Base-by-base conservation (phyloP, 1,140 invertebrate genomes). In the Trichomalopsis sarcophagae region DNA sequence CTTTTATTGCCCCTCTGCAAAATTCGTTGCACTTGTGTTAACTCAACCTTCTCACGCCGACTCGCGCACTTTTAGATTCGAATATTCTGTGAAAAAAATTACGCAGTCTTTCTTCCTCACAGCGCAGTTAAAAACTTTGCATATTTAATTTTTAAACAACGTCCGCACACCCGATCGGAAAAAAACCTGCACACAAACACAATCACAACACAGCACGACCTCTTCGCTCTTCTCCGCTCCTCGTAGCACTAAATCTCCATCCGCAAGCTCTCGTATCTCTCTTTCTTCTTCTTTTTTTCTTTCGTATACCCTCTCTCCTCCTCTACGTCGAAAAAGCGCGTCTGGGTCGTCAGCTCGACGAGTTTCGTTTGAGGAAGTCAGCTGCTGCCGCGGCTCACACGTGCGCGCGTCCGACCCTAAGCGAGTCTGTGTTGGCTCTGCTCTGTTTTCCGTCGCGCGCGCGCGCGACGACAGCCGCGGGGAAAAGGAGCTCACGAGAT, bases 351-450 rank as follows among this genome's bases (percentile, higher is more conserved):
- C 74, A 14, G 55, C 33, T 68, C 30, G 11, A 55, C 82, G 44
- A 5, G 17, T 27, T 66, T 78, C 66, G 76, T 78, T 84, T 36
- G 66, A 84, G 82, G 82, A 73, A 84, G 82, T 77, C 40, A 23
- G 73, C 30, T 33, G 73, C 33, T 33, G 36, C 14, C 17, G 69
- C 36, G 11, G 17, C 55, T 30, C 11, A n/a, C 55, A 36, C 77
- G 77, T 75, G 9, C 68, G 47, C 71, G 55, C 44, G 74, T 36
- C 21, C 74, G 30, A 10, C 40, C 17, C 14, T 30, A 71, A 17
- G 40, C 62, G 69, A 71, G n/a, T 23, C 68, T 71, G n/a, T 33
- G 27, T 62, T 62, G 55, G 21, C 55, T 62, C 69, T 82, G 50
- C n/a, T 68, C 40, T 77, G 33, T 44, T 77, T 77, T 68, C 30